Conservation (phyloP, 2,888 invertebrate genomes). For the Parascotia fuliginaria region DNA sequence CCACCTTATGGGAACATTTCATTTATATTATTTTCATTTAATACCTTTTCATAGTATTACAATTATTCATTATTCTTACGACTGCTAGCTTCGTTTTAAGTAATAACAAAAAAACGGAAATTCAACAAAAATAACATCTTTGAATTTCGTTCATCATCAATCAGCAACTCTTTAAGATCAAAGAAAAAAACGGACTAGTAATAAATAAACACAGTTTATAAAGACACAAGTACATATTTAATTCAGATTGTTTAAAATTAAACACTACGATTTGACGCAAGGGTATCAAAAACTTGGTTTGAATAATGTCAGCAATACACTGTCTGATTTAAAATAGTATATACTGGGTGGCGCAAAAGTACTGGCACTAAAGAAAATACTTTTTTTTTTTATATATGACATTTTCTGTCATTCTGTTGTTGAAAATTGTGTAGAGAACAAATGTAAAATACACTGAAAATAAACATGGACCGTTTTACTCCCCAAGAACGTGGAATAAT, state of each 20-base stretch:
- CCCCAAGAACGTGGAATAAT: too few species aligned
- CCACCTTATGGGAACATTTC: too few species aligned
- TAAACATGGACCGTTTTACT: too few species aligned
- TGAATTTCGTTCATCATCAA: conserved; percentile 11
- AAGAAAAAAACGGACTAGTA: conserved; percentile 32
- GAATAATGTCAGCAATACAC: conserved; percentile 11
- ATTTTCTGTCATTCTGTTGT: too few species aligned
- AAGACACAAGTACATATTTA: conserved; percentile 38
- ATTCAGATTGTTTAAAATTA: conserved; percentile 39
- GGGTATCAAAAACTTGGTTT: conserved; percentile 34
- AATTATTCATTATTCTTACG: too few species aligned
- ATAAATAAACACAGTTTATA: conserved; percentile 40
- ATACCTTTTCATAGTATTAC: too few species aligned
- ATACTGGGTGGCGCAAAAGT: conserved; percentile 5
- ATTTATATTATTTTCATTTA: too few species aligned
- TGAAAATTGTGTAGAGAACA: too few species aligned
- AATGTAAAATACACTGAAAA: too few species aligned
- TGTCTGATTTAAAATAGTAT: not conserved
- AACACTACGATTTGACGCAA: conserved; percentile 24
- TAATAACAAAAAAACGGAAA: not conserved
- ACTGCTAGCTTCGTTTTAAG: too few species aligned
- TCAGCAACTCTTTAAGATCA: conserved; percentile 39
- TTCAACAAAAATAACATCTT: conserved; percentile 6
- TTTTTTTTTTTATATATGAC: too few species aligned
- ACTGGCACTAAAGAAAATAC: conserved; percentile 6